Conservation (phyloP, 2,113 vertebrate species). For the Mesoclemmys tuberculata region DNA sequence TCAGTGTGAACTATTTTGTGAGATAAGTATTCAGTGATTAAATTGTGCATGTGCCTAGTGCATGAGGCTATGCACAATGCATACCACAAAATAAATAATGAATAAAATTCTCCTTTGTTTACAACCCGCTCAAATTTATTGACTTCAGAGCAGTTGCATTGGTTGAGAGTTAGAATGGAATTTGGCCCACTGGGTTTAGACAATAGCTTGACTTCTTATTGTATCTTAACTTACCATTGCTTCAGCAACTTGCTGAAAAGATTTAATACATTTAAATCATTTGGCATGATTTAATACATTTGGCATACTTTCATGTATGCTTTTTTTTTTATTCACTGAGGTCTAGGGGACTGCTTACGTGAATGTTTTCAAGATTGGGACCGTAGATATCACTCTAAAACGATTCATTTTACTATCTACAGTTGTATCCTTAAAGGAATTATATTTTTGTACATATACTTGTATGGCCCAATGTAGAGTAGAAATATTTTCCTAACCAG, state of each 20-base stretch:
- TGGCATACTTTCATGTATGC: background rate
- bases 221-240: background rate
- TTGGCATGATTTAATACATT: background rate
- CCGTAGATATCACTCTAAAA: conserved; percentile 30
- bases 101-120: background rate
- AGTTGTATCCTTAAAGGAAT: conserved; percentile 50
- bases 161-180: background rate
- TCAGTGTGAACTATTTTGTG: background rate
- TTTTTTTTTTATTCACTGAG: background rate
- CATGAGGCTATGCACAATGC: background rate
- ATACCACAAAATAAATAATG: background rate
- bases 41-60: background rate
- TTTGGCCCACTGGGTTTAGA: background rate
- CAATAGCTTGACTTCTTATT: background rate
- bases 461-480: conserved; percentile 27
- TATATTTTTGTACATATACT: conserved; percentile 17
- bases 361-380: conserved; percentile 20
- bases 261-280: background rate
- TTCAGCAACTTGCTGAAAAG: background rate
- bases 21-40: background rate
- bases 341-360: background rate
- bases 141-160: background rate
- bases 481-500: conserved; percentile 40
- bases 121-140: background rate
- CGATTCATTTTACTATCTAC: conserved; percentile 37